These are phyloP conservation scores for Chymomyza amoena DNA, from an alignment of 2,888 invertebrate species.

Conservation along the genomic window DNA sequence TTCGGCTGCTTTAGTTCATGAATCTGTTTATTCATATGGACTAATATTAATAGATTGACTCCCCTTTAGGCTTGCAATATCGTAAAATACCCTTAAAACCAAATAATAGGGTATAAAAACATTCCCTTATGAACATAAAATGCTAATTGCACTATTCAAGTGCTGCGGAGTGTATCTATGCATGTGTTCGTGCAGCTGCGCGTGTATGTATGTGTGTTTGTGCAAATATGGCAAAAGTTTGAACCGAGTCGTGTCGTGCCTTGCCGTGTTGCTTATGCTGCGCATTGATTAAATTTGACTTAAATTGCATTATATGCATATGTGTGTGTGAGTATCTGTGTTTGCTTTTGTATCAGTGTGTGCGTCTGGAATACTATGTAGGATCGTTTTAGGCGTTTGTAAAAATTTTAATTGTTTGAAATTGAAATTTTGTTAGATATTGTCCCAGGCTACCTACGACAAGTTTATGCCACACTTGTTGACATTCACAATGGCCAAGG, in stretches of 20 bases:
- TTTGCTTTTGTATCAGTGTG: constrained; percentile 26
- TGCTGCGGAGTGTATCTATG: background rate
- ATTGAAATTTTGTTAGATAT: constrained; percentile 52
- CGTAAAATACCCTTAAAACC: too few species aligned
- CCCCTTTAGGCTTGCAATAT: too few species aligned
- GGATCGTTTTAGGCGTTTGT: constrained; percentile 40
- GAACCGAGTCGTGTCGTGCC: constrained; percentile 18
- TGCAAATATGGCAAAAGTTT: constrained; percentile 25
- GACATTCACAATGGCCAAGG: constrained; percentile 43
- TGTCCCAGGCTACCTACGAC: constrained; percentile 8
- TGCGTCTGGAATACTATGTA: constrained; percentile 17
- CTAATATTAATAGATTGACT: too few species aligned
- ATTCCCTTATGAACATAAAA: too few species aligned
- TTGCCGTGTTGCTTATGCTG: constrained; percentile 46
- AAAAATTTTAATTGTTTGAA: constrained; percentile 52
- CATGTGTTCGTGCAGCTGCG: too few species aligned
- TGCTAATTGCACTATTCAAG: too few species aligned
- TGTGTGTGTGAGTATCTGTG: constrained; percentile 28
- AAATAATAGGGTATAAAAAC: too few species aligned
- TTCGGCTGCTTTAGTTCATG: too few species aligned
- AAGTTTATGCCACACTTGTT: constrained; percentile 47
- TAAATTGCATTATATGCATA: constrained; percentile 56
- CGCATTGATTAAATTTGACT: constrained; percentile 71
- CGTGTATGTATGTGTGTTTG: background rate
- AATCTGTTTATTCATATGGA: too few species aligned